Percentiles rank a stretch among this genome's conserved stretches.
These are phyloP conservation scores for Lysandra bellargus DNA, from an alignment of 2,888 invertebrate genomes.

Conservation along the genomic window DNA sequence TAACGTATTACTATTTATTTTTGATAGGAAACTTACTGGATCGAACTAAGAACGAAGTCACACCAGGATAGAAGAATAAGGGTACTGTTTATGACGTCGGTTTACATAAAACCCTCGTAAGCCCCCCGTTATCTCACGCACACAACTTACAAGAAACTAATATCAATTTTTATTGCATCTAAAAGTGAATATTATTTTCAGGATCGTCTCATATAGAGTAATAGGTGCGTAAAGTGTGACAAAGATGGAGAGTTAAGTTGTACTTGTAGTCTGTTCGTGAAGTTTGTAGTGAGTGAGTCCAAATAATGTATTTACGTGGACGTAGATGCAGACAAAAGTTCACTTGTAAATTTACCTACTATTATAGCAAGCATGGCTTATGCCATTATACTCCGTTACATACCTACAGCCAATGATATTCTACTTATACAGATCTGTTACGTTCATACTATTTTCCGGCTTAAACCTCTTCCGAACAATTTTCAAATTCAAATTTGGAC, in stretches of 20 bases:
- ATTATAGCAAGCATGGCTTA: too few relatives aligned
- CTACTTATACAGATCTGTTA: too few relatives aligned
- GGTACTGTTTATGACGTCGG: constrained; percentile 35
- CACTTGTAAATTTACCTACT: too few relatives aligned
- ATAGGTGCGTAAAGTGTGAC: background rate
- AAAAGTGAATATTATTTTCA: constrained; percentile 28
- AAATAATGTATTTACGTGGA: background rate
- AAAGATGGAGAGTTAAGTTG: background rate
- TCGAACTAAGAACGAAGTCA: background rate
- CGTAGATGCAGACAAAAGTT: background rate
- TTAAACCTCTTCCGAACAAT: too few relatives aligned
- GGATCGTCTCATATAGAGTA: background rate
- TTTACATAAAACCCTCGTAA: constrained; percentile 27
- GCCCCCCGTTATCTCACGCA: constrained; percentile 11
- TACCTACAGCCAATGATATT: too few relatives aligned
- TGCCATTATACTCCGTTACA: too few relatives aligned
- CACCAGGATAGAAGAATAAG: background rate
- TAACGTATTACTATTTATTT: background rate
- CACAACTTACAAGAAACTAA: constrained; percentile 28
- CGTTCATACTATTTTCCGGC: too few relatives aligned
- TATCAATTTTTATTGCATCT: constrained; percentile 28
- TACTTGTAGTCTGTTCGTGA: background rate
- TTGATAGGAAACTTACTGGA: background rate
- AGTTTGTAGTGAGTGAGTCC: background rate
- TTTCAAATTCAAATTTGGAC: too few relatives aligned